Conservation (phyloP, 2,888 invertebrate genomes). For the Frankliniella fusca region DNA sequence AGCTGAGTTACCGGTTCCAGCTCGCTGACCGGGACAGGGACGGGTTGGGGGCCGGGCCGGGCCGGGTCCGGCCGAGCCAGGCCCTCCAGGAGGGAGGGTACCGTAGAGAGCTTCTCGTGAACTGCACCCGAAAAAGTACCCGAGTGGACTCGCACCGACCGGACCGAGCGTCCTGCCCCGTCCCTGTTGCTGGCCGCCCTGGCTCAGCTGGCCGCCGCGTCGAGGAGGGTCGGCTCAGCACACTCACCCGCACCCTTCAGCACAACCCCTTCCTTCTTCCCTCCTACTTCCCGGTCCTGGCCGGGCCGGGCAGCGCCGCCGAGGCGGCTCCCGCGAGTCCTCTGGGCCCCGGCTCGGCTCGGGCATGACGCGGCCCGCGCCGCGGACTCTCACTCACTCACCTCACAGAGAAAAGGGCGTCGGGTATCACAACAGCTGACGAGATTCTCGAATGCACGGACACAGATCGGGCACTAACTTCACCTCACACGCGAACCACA, state of each 20-base stretch:
- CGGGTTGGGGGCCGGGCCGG: not conserved
- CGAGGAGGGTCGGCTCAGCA: not conserved
- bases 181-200: not conserved
- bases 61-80: not conserved
- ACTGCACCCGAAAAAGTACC: not conserved
- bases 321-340: not conserved
- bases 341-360: not conserved
- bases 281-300: too few species aligned
- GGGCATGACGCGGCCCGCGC: not conserved
- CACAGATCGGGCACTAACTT: not conserved
- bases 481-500: constrained; percentile 10
- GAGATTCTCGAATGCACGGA: not conserved
- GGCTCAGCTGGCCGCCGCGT: not conserved
- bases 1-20: constrained; percentile 25
- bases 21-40: constrained; percentile 18
- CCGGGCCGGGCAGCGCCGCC: not conserved
- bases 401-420: not conserved
- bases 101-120: not conserved
- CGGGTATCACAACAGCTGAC: not conserved
- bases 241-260: not conserved
- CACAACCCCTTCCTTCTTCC: not conserved
- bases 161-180: not conserved
- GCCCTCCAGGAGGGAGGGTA: not conserved
- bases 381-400: not conserved
- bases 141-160: not conserved